phyloP scores from a whole-genome alignment of 2,888 invertebrate genomes.

The Mesorhabditis spiculigera region DNA sequence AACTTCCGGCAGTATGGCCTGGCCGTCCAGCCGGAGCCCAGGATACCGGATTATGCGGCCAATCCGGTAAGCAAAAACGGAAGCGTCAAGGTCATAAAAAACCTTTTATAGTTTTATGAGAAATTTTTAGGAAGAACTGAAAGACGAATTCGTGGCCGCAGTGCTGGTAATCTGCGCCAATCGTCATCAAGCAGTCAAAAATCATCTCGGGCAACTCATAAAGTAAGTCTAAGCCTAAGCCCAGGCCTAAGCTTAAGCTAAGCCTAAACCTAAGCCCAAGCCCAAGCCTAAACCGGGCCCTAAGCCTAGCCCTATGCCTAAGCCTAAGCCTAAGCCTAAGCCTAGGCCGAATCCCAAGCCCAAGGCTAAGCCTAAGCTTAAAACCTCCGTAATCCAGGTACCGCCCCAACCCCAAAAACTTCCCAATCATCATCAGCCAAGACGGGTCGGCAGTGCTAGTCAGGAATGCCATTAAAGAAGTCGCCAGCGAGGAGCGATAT shows the following conservation, averaged over 20 bases:
- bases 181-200: constrained; percentile 43
- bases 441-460: constrained; percentile 42
- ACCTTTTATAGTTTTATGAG: fast-evolving
- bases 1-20: too few species aligned
- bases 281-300: too few species aligned
- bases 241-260: background rate
- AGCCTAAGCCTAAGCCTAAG: background rate
- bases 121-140: background rate
- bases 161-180: constrained; percentile 51
- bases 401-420: constrained; percentile 32
- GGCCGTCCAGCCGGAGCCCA: too few species aligned
- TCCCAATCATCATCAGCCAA: constrained; percentile 53
- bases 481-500: constrained; percentile 19
- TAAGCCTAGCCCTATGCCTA: background rate
- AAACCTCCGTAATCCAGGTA: constrained; percentile 8
- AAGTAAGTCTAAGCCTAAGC: constrained; percentile 20
- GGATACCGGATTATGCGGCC: too few species aligned
- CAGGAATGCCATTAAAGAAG: constrained; percentile 28
- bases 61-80: too few species aligned
- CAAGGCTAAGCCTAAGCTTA: background rate
- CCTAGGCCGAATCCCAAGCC: background rate
- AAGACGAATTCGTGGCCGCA: constrained; percentile 28
- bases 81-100: too few species aligned
- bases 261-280: background rate
- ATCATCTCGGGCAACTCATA: constrained; percentile 48